Evolutionary conservation across 1,140 invertebrate genomes (phyloP).

Genomic region (Caenorhabditis tropicalis): DNA sequence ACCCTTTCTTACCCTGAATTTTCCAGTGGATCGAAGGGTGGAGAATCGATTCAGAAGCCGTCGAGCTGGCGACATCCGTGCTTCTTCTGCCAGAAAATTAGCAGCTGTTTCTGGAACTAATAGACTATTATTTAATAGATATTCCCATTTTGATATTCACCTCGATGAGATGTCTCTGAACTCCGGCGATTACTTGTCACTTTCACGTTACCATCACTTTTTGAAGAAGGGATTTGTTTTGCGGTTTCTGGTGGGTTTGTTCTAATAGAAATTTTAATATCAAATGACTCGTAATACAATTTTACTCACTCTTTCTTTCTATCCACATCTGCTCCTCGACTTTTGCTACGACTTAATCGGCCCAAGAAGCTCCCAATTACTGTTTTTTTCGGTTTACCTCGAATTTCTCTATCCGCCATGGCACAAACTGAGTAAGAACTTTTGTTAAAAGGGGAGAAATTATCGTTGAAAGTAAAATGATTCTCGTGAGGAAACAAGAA

Average conservation of each 20-base stretch:
- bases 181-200: not conserved
- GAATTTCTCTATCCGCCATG: not conserved
- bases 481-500: slow-evolving; percentile 23
- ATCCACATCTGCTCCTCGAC: not conserved
- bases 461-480: not conserved
- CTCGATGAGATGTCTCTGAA: slow-evolving; percentile 25
- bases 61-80: slow-evolving; percentile 19
- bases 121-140: too few relatives aligned
- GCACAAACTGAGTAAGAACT: too few relatives aligned
- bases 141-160: not conserved
- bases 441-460: not conserved
- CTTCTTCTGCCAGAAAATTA: not conserved
- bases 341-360: not conserved
- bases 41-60: not conserved
- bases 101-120: not conserved
- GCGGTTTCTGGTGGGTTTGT: not conserved
- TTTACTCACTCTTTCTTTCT: slow-evolving; percentile 1
- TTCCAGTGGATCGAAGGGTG: not conserved
- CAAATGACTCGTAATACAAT: not conserved
- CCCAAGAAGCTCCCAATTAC: slow-evolving; percentile 1
- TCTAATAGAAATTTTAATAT: not conserved
- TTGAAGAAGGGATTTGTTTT: not conserved
- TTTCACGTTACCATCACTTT: slow-evolving; percentile 21
- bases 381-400: slow-evolving; percentile 3
- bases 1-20: too few relatives aligned